A percentile compares a stretch with the other conserved stretches of the same genome.
Evolutionary conservation across 2,797 vertebrate genomes (phyloP).

Genomic region (Bradypodion pumilum): DNA sequence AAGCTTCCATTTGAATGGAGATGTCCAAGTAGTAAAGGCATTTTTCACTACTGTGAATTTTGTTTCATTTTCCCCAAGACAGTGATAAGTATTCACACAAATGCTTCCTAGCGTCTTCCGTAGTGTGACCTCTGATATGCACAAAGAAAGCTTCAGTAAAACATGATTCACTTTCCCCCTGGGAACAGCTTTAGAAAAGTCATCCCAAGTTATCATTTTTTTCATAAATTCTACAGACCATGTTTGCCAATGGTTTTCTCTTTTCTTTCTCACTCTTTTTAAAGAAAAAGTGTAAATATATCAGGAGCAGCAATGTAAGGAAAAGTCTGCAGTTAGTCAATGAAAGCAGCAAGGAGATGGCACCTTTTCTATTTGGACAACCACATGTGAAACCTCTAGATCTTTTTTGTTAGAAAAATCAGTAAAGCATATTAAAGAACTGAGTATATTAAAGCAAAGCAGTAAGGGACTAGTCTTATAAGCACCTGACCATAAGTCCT

Average conservation of each 20-base stretch:
- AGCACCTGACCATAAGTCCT: neutral
- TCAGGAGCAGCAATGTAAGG: neutral
- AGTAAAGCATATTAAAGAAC: neutral
- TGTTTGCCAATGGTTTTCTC: neutral
- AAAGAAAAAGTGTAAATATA: neutral
- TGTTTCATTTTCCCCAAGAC: neutral
- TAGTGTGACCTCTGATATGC: neutral
- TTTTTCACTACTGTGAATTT: neutral
- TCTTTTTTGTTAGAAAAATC: neutral
- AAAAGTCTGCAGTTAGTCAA: neutral
- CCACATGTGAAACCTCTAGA: neutral
- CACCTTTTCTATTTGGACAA: neutral
- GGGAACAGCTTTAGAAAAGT: neutral
- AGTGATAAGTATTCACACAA: neutral
- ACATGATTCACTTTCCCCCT: neutral
- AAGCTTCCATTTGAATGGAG: neutral
- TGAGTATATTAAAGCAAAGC: neutral
- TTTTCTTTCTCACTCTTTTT: neutral
- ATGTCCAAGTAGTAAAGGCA: neutral
- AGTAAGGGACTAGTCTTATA: neutral
- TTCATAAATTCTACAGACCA: neutral
- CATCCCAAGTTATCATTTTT: neutral
- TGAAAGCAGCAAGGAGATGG: accelerated
- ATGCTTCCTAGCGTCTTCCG: neutral
- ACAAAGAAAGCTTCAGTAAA: neutral